Conservation (phyloP, 2,113 vertebrate genomes). For the Spermophilus dauricus region DNA sequence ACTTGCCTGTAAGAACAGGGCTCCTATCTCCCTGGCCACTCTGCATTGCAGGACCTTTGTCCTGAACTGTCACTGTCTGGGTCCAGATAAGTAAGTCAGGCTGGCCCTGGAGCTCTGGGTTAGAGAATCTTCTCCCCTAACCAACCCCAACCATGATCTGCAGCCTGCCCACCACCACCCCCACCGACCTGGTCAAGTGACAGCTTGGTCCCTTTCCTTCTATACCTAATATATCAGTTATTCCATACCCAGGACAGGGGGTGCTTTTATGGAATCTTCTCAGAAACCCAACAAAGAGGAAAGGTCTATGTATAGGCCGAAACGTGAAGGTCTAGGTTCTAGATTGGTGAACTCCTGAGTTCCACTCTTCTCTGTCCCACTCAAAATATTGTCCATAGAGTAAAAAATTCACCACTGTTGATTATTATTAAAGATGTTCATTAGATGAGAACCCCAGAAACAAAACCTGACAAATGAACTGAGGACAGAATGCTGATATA, state of each 20-base stretch:
- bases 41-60: fast-evolving
- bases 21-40: fast-evolving
- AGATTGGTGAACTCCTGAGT: too few relatives aligned
- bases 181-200: neutral
- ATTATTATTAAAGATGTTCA: neutral
- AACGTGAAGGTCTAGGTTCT: neutral
- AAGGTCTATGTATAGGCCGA: too few relatives aligned
- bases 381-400: neutral
- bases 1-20: neutral
- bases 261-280: neutral
- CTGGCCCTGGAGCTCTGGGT: neutral
- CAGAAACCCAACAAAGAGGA: neutral
- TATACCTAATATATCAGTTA: neutral
- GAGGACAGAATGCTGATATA: neutral
- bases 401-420: neutral
- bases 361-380: neutral
- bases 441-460: neutral
- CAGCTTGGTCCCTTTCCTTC: neutral
- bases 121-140: neutral
- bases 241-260: neutral
- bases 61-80: neutral
- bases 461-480: neutral
- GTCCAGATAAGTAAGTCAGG: neutral
- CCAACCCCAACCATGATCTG: too few relatives aligned
- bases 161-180: neutral